Percentiles rank a stretch among this genome's conserved stretches.
These are phyloP conservation scores for Phyllostomus hastatus DNA, from an alignment of 2,113 vertebrate species.

Conservation along the genomic window DNA sequence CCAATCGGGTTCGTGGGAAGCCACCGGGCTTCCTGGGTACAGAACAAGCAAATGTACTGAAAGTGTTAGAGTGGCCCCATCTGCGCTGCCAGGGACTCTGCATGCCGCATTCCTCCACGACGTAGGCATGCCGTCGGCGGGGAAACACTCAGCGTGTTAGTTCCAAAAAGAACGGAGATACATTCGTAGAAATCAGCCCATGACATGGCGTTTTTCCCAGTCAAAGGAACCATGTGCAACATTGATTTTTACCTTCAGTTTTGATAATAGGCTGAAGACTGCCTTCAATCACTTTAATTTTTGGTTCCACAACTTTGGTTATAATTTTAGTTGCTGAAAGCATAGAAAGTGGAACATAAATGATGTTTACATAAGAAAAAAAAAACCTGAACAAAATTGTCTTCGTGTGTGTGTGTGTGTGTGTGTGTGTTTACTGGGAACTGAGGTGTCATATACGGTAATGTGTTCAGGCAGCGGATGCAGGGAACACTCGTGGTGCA, in stretches of 20 bases:
- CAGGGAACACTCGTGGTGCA: not conserved
- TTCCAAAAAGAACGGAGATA: slow-evolving; percentile 61
- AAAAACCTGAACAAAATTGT: slow-evolving; percentile 9
- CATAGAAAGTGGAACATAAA: slow-evolving; percentile 79
- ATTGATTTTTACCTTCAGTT: slow-evolving; percentile 82
- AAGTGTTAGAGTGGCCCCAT: slow-evolving; percentile 46
- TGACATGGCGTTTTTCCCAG: slow-evolving; percentile 32
- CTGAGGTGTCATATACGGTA: not conserved
- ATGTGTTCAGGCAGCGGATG: not conserved
- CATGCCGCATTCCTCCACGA: slow-evolving; percentile 6
- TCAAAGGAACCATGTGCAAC: slow-evolving; percentile 28
- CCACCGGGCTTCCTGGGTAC: not conserved
- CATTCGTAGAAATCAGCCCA: slow-evolving; percentile 50
- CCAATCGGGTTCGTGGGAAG: slow-evolving; percentile 39
- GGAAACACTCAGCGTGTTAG: slow-evolving; percentile 69
- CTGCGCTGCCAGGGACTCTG: slow-evolving; percentile 15
- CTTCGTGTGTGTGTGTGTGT: not conserved
- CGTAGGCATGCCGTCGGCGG: slow-evolving; percentile 57
- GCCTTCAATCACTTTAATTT: slow-evolving; percentile 86
- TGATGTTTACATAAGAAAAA: slow-evolving; percentile 49
- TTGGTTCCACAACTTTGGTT: slow-evolving; percentile 78
- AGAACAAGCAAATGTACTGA: slow-evolving; percentile 77
- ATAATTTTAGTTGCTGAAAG: slow-evolving; percentile 82
- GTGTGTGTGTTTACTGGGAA: not conserved
- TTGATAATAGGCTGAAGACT: slow-evolving; percentile 82